Evolutionary conservation across 2,888 invertebrate genomes (phyloP).

Genomic region (Leucophora obtusa): DNA sequence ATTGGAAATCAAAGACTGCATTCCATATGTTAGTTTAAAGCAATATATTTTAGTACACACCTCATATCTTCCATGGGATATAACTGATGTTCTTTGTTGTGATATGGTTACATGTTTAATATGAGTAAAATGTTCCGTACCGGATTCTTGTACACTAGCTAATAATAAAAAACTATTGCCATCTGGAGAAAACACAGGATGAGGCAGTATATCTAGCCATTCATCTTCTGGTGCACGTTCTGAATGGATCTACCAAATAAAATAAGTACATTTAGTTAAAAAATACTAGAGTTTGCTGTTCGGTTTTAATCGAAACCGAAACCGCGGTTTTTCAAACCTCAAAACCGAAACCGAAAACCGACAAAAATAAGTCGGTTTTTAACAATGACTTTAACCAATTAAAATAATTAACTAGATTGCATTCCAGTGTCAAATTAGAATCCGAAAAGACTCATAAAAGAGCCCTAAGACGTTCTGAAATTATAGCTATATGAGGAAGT

Average conservation of each 20-base stretch:
- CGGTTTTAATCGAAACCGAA: no score
- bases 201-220: slow-evolving; percentile 91
- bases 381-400: no score
- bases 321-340: no score
- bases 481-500: no score
- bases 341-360: no score
- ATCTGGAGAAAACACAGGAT: slow-evolving; percentile 90
- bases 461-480: no score
- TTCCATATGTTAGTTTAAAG: background rate
- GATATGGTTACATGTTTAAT: slow-evolving; percentile 91
- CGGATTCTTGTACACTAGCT: slow-evolving; percentile 90
- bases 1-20: background rate
- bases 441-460: no score
- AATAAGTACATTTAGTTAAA: background rate
- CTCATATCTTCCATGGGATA: slow-evolving; percentile 92
- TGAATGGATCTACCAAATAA: slow-evolving; percentile 83
- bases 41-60: slow-evolving; percentile 78
- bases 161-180: slow-evolving; percentile 90
- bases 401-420: no score
- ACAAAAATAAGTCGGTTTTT: no score
- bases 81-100: slow-evolving; percentile 89
- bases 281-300: no score
- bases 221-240: slow-evolving; percentile 90
- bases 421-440: no score
- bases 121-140: slow-evolving; percentile 90